phyloP scores from a whole-genome alignment of 2,888 invertebrate species.

The Oxystoma pomonae region DNA sequence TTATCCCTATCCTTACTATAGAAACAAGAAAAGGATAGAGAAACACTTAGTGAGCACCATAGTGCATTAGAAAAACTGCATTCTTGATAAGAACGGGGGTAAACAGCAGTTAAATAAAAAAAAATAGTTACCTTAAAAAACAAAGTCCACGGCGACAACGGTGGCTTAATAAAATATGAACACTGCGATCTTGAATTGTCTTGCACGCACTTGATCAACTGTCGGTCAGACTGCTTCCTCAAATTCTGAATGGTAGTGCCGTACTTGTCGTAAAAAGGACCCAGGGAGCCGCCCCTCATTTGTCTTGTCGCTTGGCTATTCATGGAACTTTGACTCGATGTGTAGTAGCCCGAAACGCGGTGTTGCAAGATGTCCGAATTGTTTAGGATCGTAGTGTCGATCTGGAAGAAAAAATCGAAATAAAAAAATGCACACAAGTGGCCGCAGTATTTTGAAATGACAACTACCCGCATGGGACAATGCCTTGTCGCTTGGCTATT shows the following conservation, averaged over 20 bases:
- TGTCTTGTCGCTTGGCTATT: constrained; percentile 42
- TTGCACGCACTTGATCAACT: constrained; percentile 81
- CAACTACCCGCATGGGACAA: no score
- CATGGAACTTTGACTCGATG: constrained; percentile 73
- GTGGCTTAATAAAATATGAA: constrained; percentile 82
- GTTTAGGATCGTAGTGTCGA: constrained; percentile 53
- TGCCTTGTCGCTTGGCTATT: constrained; percentile 42
- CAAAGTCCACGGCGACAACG: constrained; percentile 73
- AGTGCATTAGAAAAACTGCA: no score
- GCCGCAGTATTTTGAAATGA: no score
- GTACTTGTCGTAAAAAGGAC: constrained; percentile 56
- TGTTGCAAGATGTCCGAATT: constrained; percentile 74
- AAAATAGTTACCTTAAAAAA: constrained; percentile 56
- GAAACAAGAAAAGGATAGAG: no score
- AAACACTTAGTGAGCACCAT: no score
- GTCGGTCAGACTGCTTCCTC: constrained; percentile 84
- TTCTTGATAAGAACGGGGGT: no score
- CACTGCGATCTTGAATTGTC: constrained; percentile 81
- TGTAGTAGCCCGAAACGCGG: constrained; percentile 84
- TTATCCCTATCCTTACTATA: no score
- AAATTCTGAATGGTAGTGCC: constrained; percentile 75
- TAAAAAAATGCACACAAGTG: no score
- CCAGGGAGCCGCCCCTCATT: constrained; percentile 12
- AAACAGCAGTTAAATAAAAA: no score
- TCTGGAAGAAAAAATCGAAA: no score